Base-by-base conservation (phyloP, 2,113 vertebrate genomes). In the Melanocharis versteri region DNA sequence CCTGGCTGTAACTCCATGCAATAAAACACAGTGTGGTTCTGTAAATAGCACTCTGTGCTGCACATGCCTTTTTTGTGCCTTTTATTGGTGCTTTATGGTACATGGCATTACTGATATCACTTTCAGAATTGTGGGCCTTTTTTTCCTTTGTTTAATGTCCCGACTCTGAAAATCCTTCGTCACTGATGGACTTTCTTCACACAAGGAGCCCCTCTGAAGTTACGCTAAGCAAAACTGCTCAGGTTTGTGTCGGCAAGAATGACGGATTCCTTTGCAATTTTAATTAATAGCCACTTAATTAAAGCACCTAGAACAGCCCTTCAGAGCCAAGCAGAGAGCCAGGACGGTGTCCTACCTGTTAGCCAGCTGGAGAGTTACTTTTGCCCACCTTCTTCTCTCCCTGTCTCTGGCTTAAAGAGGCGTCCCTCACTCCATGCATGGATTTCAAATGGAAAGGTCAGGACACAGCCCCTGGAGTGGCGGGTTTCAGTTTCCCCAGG, bases 361-460 rank as follows among this genome's bases (percentile, higher is more conserved):
- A 69, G 47, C 28, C 66, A 35, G 12, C 50, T 89, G 35, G 18
- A 73, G 21, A 71, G 44, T 62, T 51, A 51, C 4, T 3, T 60
- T 72, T 7, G 1, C 31, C 33, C 44, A 27, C 13, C n/a, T 86
- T 45, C 37, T 68, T 58, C 28, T 42, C 37, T 87, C 30, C 20
- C 10, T 68, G 60, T 73, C 18, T 26, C 58, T 70, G 58, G 17
- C 54, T 53, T 61, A 37, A 71, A 62, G 45, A 56, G 28, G 22
- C 1, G 0, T 48, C n/a, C 30, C 39, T 90, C 14, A 24, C 13
- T 75, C 37, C 7, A 1, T 33, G n/a, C 13, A 12, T 0, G 0
- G 40, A 61, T 93, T 92, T 87, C 47, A 42, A 68, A 39, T 3
- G 13, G 35, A 75, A 45, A 65, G 31, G 21, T 45, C 35, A 68